phyloP scores from a whole-genome alignment of 2,797 vertebrate genomes.

The Galagoides demidoff region DNA sequence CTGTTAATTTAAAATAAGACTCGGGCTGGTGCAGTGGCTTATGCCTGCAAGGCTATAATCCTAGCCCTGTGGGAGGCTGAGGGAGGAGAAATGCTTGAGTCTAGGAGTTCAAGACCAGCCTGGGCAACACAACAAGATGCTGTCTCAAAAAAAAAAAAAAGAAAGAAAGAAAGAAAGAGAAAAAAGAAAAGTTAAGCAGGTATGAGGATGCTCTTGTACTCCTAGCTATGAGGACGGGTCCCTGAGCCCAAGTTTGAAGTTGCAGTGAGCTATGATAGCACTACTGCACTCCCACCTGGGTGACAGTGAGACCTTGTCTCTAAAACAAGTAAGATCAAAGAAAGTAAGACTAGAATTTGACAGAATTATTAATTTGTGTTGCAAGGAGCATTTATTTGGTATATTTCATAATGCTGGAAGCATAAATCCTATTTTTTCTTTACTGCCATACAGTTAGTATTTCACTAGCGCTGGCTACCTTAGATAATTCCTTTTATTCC shows the following conservation, averaged over 20 bases:
- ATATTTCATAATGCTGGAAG: not conserved
- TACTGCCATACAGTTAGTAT: not conserved
- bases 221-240: not conserved
- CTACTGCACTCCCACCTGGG: not conserved
- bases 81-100: not conserved
- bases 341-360: constrained; percentile 50
- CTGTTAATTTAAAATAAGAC: constrained; percentile 47
- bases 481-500: not conserved
- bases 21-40: not conserved
- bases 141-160: not conserved
- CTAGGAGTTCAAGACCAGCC: not conserved
- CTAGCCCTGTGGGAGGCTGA: not conserved
- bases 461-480: not conserved
- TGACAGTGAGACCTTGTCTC: not conserved
- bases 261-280: not conserved
- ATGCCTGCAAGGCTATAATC: not conserved
- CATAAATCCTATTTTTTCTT: not conserved
- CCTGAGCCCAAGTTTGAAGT: not conserved
- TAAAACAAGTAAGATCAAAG: not conserved
- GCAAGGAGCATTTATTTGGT: constrained; percentile 34
- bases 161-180: not conserved
- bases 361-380: constrained; percentile 35
- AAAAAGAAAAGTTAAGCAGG: not conserved
- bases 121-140: not conserved
- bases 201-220: not conserved